Conservation (phyloP, 2,113 vertebrate genomes). For the Scophthalmus maximus region DNA sequence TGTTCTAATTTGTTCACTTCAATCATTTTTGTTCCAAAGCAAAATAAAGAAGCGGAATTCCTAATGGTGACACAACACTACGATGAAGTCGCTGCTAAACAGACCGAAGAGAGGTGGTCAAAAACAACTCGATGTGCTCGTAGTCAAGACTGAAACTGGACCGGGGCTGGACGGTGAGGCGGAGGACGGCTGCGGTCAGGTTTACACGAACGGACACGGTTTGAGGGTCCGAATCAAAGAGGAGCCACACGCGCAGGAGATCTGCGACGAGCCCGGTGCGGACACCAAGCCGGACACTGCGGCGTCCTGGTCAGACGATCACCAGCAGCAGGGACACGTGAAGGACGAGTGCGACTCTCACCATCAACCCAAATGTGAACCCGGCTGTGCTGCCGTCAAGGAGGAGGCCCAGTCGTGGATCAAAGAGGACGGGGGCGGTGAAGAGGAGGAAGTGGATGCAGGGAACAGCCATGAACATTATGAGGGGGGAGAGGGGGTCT, state of each 20-base stretch:
- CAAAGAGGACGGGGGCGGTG: conserved; percentile 50
- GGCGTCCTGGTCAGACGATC: conserved; percentile 35
- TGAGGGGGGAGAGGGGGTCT: conserved; percentile 47
- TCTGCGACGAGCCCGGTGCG: conserved; percentile 38
- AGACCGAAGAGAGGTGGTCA: conserved; percentile 16
- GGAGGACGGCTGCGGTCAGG: conserved; percentile 1
- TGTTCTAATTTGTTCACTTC: neutral
- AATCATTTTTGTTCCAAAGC: conserved; percentile 24
- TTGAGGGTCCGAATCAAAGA: conserved; percentile 72
- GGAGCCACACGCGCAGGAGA: conserved; percentile 65
- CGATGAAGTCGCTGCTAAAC: neutral
- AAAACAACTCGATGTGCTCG: conserved; percentile 3
- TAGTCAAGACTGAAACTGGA: conserved; percentile 50
- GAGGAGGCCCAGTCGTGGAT: conserved; percentile 45
- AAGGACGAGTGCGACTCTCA: conserved; percentile 67
- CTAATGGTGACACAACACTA: neutral
- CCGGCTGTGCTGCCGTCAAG: conserved; percentile 45
- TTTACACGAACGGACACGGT: conserved; percentile 21
- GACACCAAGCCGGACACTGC: conserved; percentile 40
- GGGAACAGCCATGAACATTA: conserved; percentile 23
- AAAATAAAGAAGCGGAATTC: neutral
- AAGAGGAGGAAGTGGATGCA: conserved; percentile 49
- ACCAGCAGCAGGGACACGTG: conserved; percentile 20
- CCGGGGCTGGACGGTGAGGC: conserved; percentile 4
- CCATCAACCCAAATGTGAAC: conserved; percentile 21